These are phyloP conservation scores for Gallinago paraguaiae DNA, from an alignment of 2,113 vertebrate genomes.

Conservation along the genomic window DNA sequence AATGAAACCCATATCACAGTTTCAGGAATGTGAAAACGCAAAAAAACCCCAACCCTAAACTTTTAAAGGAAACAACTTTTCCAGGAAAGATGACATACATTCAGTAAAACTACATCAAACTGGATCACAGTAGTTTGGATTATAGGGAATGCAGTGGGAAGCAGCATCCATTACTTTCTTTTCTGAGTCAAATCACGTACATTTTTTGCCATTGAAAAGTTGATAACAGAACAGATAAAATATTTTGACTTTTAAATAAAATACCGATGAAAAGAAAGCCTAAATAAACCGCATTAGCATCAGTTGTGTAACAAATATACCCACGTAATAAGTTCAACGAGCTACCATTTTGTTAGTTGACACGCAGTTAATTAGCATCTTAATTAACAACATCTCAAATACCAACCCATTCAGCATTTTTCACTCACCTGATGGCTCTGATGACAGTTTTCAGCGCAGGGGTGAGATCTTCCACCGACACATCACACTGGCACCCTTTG, in stretches of 20 bases:
- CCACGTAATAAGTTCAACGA: not conserved
- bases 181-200: not conserved
- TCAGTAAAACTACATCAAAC: not conserved
- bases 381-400: not conserved
- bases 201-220: not conserved
- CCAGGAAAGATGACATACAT: not conserved
- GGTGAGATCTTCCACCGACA: slow-evolving; percentile 92
- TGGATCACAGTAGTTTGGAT: not conserved
- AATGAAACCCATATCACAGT: not conserved
- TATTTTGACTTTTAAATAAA: not conserved
- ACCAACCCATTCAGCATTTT: not conserved
- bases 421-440: slow-evolving; percentile 91
- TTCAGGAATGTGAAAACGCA: not conserved
- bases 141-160: not conserved
- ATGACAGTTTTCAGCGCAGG: slow-evolving; percentile 93
- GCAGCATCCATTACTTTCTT: not conserved
- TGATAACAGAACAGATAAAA: not conserved
- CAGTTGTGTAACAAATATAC: not conserved
- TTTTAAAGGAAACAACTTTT: slow-evolving; percentile 4
- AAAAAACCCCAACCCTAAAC: not conserved
- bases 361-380: not conserved
- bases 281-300: not conserved
- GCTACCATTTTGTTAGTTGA: not conserved
- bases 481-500: slow-evolving; percentile 93
- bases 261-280: not conserved